Base-by-base conservation (phyloP, 2,888 invertebrate genomes). In the Cylindroiulus punctatus region DNA sequence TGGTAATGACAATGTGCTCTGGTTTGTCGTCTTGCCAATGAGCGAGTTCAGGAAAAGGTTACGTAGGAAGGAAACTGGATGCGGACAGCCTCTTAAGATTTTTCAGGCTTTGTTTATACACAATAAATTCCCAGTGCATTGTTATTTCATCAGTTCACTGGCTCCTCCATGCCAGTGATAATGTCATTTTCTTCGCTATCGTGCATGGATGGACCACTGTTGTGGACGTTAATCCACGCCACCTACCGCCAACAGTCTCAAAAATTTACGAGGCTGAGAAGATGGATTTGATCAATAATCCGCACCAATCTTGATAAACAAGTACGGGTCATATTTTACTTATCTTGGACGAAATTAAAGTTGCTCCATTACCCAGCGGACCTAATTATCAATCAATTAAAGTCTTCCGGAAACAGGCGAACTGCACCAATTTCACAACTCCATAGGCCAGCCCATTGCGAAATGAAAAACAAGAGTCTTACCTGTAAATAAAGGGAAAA, bases 61-160 rank as follows among this genome's bases (percentile, higher is more conserved):
- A 76, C 76, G 26, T 14, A 76, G 76, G 76, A 76, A 76, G 76
- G 76, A 76, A 76, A 30, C 76, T 30, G 30, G 30, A 76, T 76
- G 76, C 26, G 76, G 76, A 76, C 76, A 30, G 32, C 76, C 76
- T 65, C 26, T 26, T 76, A 76, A 76, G 76, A 76, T 30, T 76
- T 30, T 30, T 30, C 76, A 14, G 30, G 30, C 76, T 76, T 76
- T 76, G 76, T 76, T 76, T 76, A 76, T 30, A 76, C 30, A 76
- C 76, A 76, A 76, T 76, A 76, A 76, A 76, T 76, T 76, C 76
- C 76, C 76, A 76, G 76, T 76, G 30, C 76, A 76, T 76, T 76
- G 76, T 76, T 30, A 76, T 19, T 76, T 76, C 76, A 76, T 76
- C 76, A 76, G 76, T 76, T 76, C 76, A 76, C 30, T 26, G 26